phyloP scores from a whole-genome alignment of 2,888 invertebrate species.

The Tetheella fluctuosa region DNA sequence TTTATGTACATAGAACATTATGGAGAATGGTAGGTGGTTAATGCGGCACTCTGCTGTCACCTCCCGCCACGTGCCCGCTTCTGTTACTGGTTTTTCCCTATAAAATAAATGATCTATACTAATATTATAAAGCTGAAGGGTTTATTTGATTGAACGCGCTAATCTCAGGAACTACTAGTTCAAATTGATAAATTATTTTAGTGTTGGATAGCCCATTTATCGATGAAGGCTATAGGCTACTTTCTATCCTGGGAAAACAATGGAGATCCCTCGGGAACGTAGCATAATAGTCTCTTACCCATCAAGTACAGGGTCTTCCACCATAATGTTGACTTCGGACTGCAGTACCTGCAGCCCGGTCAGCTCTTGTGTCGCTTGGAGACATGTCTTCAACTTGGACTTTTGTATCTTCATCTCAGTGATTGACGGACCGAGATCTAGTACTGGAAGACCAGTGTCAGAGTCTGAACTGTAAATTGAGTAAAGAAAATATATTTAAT shows the following conservation, averaged over 20 bases:
- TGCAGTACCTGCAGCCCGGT: slow-evolving; percentile 57
- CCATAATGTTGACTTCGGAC: slow-evolving; percentile 58
- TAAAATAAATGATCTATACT: slow-evolving; percentile 18
- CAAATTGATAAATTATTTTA: too few relatives aligned
- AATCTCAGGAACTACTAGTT: too few relatives aligned
- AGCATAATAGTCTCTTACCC: slow-evolving; percentile 48
- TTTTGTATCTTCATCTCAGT: slow-evolving; percentile 45
- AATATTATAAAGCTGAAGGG: too few relatives aligned
- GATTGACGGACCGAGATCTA: slow-evolving; percentile 37
- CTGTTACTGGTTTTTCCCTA: slow-evolving; percentile 52
- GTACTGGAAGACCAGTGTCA: slow-evolving; percentile 43
- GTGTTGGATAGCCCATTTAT: too few relatives aligned
- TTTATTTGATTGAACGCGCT: too few relatives aligned
- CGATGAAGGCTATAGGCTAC: too few relatives aligned
- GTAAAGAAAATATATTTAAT: not conserved
- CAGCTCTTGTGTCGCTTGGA: slow-evolving; percentile 67
- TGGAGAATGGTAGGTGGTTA: slow-evolving; percentile 61
- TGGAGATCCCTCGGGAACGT: too few relatives aligned
- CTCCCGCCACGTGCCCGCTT: slow-evolving; percentile 62
- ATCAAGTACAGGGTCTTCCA: slow-evolving; percentile 48
- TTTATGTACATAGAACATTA: slow-evolving; percentile 58
- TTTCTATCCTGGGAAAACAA: too few relatives aligned
- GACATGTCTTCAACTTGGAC: slow-evolving; percentile 45
- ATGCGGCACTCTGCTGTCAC: slow-evolving; percentile 65
- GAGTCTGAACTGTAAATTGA: slow-evolving; percentile 63